Evolutionary conservation across 2,888 invertebrate genomes (phyloP).

Genomic region (Pyrochroa serraticornis): DNA sequence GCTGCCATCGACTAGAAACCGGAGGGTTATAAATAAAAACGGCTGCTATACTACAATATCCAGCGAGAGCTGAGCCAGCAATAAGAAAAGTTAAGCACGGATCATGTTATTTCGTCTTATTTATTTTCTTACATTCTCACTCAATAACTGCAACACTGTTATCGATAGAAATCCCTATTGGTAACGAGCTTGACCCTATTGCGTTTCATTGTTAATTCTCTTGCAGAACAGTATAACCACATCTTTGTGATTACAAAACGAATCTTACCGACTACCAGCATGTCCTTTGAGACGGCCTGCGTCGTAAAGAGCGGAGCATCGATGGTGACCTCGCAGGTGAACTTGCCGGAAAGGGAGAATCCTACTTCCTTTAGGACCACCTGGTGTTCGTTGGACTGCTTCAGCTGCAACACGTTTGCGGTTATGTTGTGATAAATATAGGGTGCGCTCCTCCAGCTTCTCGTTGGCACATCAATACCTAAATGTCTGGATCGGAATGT

Average conservation of each 20-base stretch:
- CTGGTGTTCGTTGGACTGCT: constrained; percentile 75
- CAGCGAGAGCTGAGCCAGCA: too few species aligned
- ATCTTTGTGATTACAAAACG: too few species aligned
- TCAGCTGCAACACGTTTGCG: constrained; percentile 63
- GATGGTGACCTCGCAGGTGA: constrained; percentile 81
- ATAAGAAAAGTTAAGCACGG: too few species aligned
- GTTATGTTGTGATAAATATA: constrained; percentile 4
- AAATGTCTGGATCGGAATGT: too few species aligned
- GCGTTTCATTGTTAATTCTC: background rate
- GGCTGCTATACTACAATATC: background rate
- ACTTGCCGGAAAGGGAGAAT: constrained; percentile 75
- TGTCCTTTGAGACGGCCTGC: constrained; percentile 67
- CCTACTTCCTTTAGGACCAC: constrained; percentile 74
- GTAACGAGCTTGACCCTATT: background rate
- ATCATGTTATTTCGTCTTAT: too few species aligned
- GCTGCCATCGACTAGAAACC: background rate
- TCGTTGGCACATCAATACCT: background rate
- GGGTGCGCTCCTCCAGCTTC: background rate
- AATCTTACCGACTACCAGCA: constrained; percentile 78
- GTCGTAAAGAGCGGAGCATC: constrained; percentile 77
- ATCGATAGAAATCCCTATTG: background rate
- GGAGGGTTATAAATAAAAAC: background rate
- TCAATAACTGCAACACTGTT: too few species aligned
- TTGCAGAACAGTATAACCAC: too few species aligned
- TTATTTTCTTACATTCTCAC: too few species aligned